Percentiles rank a stretch among this genome's conserved stretches.
Evolutionary conservation across 2,888 invertebrate species (phyloP).

Genomic region (Parnassius mnemosyne): DNA sequence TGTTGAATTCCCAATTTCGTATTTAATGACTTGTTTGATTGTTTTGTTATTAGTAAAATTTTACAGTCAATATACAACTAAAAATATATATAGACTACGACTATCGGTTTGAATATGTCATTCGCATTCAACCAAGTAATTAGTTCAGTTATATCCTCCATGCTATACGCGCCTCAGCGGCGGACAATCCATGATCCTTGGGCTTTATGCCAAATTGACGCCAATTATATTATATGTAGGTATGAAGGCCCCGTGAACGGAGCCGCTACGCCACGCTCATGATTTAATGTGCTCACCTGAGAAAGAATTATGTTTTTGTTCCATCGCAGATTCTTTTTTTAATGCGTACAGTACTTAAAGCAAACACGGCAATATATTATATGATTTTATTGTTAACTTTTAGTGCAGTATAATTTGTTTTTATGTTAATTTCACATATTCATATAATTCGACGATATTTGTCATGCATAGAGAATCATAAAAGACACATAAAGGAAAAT

Average conservation of each 20-base stretch:
- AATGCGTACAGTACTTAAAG: not conserved
- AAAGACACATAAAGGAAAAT: too few relatives aligned
- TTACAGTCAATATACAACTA: not conserved
- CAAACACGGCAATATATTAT: not conserved
- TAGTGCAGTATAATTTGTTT: not conserved
- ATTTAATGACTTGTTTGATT: not conserved
- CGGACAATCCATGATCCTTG: conserved; percentile 51
- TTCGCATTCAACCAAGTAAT: conserved; percentile 4
- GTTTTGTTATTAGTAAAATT: too few relatives aligned
- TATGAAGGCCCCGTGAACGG: conserved; percentile 26
- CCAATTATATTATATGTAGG: conserved; percentile 29
- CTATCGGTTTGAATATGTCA: not conserved
- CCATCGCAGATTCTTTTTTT: not conserved
- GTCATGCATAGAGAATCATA: not conserved
- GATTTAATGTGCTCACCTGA: conserved; percentile 15
- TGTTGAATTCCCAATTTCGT: too few relatives aligned
- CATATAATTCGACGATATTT: not conserved
- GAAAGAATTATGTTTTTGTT: conserved; percentile 6
- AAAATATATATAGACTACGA: too few relatives aligned
- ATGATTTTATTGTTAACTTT: not conserved
- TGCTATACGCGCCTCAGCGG: conserved; percentile 4
- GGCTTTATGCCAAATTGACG: conserved; percentile 55
- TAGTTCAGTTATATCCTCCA: conserved; percentile 1
- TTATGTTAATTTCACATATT: not conserved
- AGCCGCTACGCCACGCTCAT: conserved; percentile 25